phyloP scores from a whole-genome alignment of 1,140 invertebrate species.

The Lanistes nyassanus region DNA sequence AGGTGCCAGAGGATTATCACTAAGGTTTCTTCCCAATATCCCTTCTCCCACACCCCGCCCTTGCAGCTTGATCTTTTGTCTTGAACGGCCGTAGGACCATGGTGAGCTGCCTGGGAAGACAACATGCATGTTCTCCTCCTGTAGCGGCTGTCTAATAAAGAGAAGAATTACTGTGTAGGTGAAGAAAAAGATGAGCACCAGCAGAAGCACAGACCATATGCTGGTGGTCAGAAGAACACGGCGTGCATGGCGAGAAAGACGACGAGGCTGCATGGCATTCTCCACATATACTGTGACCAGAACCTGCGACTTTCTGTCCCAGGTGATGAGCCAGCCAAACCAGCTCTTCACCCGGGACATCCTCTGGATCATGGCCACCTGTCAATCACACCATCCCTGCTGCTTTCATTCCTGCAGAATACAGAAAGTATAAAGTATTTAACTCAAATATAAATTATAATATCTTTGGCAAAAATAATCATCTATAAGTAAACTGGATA shows the following conservation, averaged over 20 bases:
- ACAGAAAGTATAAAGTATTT: too few species aligned
- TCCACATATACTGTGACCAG: constrained; percentile 28
- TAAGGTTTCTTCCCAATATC: background rate
- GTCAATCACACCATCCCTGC: too few species aligned
- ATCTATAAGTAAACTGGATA: too few species aligned
- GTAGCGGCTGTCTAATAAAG: constrained; percentile 39
- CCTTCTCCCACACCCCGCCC: constrained; percentile 6
- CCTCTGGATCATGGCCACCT: too few species aligned
- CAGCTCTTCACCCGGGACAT: too few species aligned
- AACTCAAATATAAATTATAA: too few species aligned
- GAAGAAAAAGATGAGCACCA: constrained; percentile 39
- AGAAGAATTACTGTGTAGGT: constrained; percentile 44
- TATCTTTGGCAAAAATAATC: too few species aligned
- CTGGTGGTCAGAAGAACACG: constrained; percentile 43
- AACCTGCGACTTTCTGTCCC: constrained; percentile 3
- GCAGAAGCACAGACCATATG: constrained; percentile 40
- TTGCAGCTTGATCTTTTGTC: background rate
- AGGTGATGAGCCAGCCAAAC: too few species aligned
- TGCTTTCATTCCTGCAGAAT: too few species aligned
- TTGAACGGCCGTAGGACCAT: background rate
- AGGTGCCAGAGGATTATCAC: background rate
- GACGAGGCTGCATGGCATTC: constrained; percentile 28
- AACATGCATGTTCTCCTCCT: constrained; percentile 12
- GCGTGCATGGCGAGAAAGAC: constrained; percentile 33
- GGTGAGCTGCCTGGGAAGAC: background rate